Evolutionary conservation across 2,797 vertebrate genomes (phyloP).

Genomic region (Enoplosus armatus): DNA sequence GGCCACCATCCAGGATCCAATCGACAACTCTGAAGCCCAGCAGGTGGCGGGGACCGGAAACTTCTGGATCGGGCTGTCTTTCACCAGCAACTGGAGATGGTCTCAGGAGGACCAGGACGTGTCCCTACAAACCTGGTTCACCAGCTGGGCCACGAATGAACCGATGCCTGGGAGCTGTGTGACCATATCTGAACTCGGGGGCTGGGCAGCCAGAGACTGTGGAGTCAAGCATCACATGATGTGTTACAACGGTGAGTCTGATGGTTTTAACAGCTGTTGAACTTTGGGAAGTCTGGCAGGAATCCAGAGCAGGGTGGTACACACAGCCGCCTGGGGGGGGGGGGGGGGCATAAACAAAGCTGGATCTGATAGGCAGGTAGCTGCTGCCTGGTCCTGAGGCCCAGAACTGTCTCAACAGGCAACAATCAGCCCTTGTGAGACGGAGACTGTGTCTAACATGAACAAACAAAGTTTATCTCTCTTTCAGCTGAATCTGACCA

Average conservation of each 20-base stretch:
- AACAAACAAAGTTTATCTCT: background rate
- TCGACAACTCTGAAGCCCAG: background rate
- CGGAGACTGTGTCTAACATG: too few relatives aligned
- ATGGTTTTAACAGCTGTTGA: too few relatives aligned
- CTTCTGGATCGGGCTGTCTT: constrained; percentile 49
- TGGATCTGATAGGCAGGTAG: too few relatives aligned
- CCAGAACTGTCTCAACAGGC: too few relatives aligned
- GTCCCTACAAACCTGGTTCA: accelerated
- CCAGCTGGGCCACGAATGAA: accelerated
- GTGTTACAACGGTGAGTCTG: constrained; percentile 40
- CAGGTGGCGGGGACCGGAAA: accelerated
- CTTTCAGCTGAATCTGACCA: background rate
- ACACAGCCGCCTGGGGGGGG: too few relatives aligned
- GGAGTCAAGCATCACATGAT: accelerated
- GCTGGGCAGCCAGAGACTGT: background rate
- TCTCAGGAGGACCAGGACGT: background rate
- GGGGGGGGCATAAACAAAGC: too few relatives aligned
- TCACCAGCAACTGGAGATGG: constrained; percentile 12
- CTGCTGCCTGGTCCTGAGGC: too few relatives aligned
- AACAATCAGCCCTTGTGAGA: too few relatives aligned
- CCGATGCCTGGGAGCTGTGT: accelerated
- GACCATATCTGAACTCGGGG: accelerated
- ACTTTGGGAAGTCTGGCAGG: too few relatives aligned
- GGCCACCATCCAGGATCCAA: background rate
- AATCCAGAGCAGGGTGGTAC: too few relatives aligned